These are phyloP conservation scores for cattle (Bos taurus) DNA, from an alignment of 2,113 vertebrate genomes.

Conservation along the genomic window ARS-UCD2.0 NC_037328.1:138381501-138382000, in stretches of 20 bases:
- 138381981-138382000: background rate
- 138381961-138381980: background rate
- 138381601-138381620: background rate
- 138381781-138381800: background rate
- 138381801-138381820: background rate
- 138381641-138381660: background rate
- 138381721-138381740: background rate
- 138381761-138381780: background rate
- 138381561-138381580: background rate
- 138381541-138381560: background rate
- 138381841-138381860: background rate
- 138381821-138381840: background rate
- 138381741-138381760: background rate
- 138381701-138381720: background rate
- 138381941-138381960: background rate
- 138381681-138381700: background rate
- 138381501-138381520: background rate
- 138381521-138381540: background rate
- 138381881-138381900: background rate
- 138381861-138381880: background rate
- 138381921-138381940: background rate
- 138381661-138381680: background rate
- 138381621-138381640: background rate
- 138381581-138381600: background rate
- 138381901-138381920: background rate